Evolutionary conservation across 2,797 vertebrate genomes (phyloP).

Genomic region (Pangasius mekongensis): DNA sequence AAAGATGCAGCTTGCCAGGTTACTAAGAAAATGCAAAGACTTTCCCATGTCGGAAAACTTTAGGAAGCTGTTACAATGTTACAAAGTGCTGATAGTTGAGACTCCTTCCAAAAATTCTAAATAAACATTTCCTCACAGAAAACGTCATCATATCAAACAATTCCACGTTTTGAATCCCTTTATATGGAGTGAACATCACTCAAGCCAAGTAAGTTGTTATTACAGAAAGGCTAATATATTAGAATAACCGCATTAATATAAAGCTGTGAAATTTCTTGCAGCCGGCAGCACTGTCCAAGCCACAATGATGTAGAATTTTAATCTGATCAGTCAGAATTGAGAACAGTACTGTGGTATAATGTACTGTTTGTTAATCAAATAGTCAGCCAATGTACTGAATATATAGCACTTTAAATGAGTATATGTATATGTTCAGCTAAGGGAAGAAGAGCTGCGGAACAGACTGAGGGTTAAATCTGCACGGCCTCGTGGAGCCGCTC

Average conservation of each 20-base stretch:
- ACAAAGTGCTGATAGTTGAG: not conserved
- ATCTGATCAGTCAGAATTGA: too few relatives aligned
- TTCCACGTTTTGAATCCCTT: not conserved
- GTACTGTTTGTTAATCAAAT: too few relatives aligned
- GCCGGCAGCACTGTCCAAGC: not conserved
- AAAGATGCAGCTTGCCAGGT: not conserved
- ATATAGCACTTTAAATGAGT: not conserved
- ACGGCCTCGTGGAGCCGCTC: constrained; percentile 41
- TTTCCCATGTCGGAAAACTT: not conserved
- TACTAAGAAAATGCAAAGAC: not conserved
- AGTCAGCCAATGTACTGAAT: not conserved
- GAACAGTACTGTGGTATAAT: not conserved
- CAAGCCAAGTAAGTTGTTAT: not conserved
- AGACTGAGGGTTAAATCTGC: constrained; percentile 71
- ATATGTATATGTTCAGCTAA: constrained; percentile 61
- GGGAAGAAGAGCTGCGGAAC: constrained; percentile 76
- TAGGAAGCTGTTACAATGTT: not conserved
- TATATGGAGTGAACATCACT: not conserved
- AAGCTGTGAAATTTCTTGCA: not conserved
- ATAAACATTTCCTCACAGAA: not conserved
- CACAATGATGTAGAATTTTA: not conserved
- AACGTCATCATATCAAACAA: not conserved
- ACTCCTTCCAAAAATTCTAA: not conserved
- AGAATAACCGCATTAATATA: not conserved
- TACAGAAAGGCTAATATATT: not conserved